Conservation (phyloP, 1,140 invertebrate species). For the Drosophila aff. region DNA sequence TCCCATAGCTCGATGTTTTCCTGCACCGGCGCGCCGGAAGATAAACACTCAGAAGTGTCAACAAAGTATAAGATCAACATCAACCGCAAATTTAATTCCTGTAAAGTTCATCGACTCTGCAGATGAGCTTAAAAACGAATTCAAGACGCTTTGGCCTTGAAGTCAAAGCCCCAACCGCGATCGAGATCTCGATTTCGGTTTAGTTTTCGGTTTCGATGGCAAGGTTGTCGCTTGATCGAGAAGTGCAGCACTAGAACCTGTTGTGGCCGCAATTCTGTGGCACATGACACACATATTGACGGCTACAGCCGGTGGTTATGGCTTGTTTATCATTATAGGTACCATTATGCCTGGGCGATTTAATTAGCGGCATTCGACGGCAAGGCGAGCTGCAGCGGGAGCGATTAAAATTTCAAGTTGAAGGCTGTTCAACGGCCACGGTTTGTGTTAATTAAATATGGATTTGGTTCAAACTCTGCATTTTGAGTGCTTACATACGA, state of each 20-base stretch:
- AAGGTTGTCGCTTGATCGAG: constrained; percentile 35
- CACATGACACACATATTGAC: constrained; percentile 50
- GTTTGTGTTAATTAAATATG: constrained; percentile 63
- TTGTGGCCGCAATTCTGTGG: constrained; percentile 47
- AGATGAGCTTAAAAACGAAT: constrained; percentile 17
- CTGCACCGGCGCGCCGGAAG: background rate
- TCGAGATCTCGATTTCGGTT: constrained; percentile 29
- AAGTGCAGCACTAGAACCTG: constrained; percentile 54
- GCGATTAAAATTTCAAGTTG: constrained; percentile 68
- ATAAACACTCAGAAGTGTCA: constrained; percentile 32
- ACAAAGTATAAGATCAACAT: constrained; percentile 41
- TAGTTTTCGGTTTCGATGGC: constrained; percentile 25
- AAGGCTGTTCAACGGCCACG: constrained; percentile 64
- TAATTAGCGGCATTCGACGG: constrained; percentile 49
- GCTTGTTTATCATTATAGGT: constrained; percentile 25
- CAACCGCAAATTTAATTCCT: constrained; percentile 31
- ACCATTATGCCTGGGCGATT: constrained; percentile 11
- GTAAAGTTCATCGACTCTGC: constrained; percentile 71
- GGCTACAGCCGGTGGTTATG: constrained; percentile 4
- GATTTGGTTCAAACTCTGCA: constrained; percentile 75
- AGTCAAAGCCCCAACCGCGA: background rate
- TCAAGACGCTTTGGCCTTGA: constrained; percentile 21
- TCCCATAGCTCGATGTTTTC: background rate
- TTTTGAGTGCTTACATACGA: constrained; percentile 55
- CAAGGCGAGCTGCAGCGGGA: constrained; percentile 44